Conservation (phyloP, 2,888 invertebrate genomes). For the Meliscaeva auricollis region DNA sequence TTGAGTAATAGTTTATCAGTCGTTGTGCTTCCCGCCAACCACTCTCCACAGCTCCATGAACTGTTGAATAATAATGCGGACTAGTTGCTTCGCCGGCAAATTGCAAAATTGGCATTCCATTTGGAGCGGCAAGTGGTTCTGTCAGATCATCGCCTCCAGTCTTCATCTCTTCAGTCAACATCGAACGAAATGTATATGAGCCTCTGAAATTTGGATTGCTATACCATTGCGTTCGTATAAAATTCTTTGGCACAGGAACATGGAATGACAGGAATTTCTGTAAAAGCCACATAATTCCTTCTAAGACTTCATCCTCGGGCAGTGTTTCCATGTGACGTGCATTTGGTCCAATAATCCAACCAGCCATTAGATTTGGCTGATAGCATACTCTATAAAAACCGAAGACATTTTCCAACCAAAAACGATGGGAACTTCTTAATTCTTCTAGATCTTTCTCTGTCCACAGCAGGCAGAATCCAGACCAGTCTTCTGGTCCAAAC, state of each 20-base stretch:
- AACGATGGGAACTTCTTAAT: conserved; percentile 78
- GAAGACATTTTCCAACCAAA: conserved; percentile 88
- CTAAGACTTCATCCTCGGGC: conserved; percentile 84
- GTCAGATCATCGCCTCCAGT: conserved; percentile 86
- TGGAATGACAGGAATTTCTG: conserved; percentile 79
- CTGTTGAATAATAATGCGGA: conserved; percentile 87
- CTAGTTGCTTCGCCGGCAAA: conserved; percentile 90
- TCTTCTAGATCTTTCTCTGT: conserved; percentile 83
- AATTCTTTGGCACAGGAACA: conserved; percentile 77
- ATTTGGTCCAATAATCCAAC: conserved; percentile 88
- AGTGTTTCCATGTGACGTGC: conserved; percentile 87
- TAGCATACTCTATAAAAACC: conserved; percentile 88
- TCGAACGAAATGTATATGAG: conserved; percentile 87
- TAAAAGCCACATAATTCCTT: conserved; percentile 79
- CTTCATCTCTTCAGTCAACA: conserved; percentile 85
- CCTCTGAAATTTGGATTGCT: conserved; percentile 87
- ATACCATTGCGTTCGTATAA: conserved; percentile 87
- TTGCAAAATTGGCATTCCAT: conserved; percentile 85
- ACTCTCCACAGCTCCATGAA: conserved; percentile 90
- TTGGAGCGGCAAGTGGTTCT: conserved; percentile 84
- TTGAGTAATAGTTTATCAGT: conserved; percentile 83
- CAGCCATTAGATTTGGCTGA: conserved; percentile 87
- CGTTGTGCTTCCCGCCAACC: conserved; percentile 90
- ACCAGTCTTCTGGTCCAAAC: conserved; percentile 85
- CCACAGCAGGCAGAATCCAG: conserved; percentile 86